phyloP scores from a whole-genome alignment of 2,113 vertebrate species.

The Riparia riparia region DNA sequence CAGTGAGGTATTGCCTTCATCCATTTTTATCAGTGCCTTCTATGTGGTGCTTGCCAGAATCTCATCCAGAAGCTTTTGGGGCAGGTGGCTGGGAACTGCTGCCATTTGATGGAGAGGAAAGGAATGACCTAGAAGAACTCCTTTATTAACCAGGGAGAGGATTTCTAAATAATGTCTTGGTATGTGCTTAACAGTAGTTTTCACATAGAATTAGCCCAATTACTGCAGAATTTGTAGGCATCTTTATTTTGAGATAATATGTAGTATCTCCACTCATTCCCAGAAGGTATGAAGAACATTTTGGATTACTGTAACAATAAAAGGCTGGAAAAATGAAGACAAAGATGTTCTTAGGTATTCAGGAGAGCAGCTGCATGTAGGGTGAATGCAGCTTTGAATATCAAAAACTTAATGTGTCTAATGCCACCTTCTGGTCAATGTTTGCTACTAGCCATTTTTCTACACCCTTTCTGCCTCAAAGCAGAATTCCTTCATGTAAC shows the following conservation, averaged over 20 bases:
- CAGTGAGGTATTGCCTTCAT: not conserved
- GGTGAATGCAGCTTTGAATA: conserved; percentile 42
- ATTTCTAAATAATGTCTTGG: conserved; percentile 5
- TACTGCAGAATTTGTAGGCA: conserved; percentile 15
- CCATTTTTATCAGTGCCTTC: not conserved
- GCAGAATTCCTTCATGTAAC: not conserved
- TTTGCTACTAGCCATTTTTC: conserved; percentile 22
- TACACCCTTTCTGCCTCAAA: not conserved
- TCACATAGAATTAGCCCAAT: not conserved
- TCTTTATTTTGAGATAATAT: conserved; percentile 7
- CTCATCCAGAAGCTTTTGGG: not conserved
- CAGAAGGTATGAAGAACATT: not conserved
- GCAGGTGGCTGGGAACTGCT: not conserved
- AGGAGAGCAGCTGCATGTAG: conserved; percentile 15
- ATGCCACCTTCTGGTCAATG: conserved; percentile 70
- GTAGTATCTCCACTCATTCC: conserved; percentile 1
- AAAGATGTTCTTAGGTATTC: conserved; percentile 60
- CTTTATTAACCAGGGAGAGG: not conserved
- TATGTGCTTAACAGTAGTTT: not conserved
- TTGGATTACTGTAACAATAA: conserved; percentile 11
- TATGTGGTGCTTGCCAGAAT: not conserved
- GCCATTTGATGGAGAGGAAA: not conserved
- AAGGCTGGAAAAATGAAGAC: conserved; percentile 22
- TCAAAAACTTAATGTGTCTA: conserved; percentile 64
- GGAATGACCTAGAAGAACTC: not conserved